phyloP scores from a whole-genome alignment of 2,888 invertebrate species.

The Suillia variegata region DNA sequence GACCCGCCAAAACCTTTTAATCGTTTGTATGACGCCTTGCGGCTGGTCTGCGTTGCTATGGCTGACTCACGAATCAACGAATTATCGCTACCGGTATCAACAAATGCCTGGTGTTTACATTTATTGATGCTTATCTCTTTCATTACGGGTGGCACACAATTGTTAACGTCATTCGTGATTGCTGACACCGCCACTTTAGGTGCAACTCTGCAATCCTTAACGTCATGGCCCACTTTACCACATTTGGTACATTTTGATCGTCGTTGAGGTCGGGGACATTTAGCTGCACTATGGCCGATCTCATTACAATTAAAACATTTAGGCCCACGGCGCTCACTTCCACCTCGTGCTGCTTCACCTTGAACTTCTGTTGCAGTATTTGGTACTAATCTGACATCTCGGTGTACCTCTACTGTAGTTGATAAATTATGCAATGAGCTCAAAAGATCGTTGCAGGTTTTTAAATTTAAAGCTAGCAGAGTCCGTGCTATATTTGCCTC shows the following conservation, averaged over 20 bases:
- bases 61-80: conserved; percentile 19
- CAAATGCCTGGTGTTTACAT: neutral
- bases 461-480: conserved; percentile 21
- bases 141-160: conserved; percentile 13
- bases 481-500: conserved; percentile 23
- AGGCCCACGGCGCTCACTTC: neutral
- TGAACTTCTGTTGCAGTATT: conserved; percentile 7
- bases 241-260: conserved; percentile 14
- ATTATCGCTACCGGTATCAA: conserved; percentile 27
- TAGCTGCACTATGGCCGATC: conserved; percentile 21
- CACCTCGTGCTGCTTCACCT: neutral
- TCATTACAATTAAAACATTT: conserved; percentile 24
- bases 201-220: conserved; percentile 19
- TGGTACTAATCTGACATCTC: conserved; percentile 5
- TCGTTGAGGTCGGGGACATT: conserved; percentile 20
- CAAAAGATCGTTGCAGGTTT: conserved; percentile 19
- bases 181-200: neutral
- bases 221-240: conserved; percentile 22
- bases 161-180: neutral
- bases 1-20: conserved; percentile 28
- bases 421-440: conserved; percentile 24
- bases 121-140: conserved; percentile 9
- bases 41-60: neutral
- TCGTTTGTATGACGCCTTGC: neutral
- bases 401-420: no score